Conservation (phyloP, 2,888 invertebrate genomes). For the Campopleginae sp. region DNA sequence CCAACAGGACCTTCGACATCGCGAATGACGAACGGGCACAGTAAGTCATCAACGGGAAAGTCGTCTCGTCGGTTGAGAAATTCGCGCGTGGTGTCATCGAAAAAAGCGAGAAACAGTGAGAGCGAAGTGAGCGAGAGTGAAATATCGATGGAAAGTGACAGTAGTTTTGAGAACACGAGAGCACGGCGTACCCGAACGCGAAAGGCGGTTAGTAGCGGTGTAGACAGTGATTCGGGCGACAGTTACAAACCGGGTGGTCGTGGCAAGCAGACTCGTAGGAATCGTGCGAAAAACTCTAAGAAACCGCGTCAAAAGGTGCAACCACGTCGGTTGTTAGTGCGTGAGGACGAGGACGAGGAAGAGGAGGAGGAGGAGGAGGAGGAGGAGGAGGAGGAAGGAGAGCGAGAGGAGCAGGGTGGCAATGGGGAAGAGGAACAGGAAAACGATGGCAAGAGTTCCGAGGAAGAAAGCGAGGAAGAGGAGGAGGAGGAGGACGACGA, state of each 20-base stretch:
- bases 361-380: slow-evolving; percentile 65
- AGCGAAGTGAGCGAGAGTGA: slow-evolving; percentile 79
- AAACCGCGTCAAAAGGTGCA: slow-evolving; percentile 72
- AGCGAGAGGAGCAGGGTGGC: slow-evolving; percentile 71
- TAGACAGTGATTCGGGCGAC: slow-evolving; percentile 86
- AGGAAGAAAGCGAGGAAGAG: slow-evolving; percentile 65
- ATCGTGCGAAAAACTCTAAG: slow-evolving; percentile 78
- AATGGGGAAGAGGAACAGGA: slow-evolving; percentile 51
- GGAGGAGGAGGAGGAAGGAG: no score
- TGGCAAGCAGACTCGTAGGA: slow-evolving; percentile 79
- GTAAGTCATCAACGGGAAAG: slow-evolving; percentile 72
- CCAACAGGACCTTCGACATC: slow-evolving; percentile 81
- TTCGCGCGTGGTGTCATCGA: slow-evolving; percentile 60
- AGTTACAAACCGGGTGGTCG: slow-evolving; percentile 85
- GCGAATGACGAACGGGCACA: slow-evolving; percentile 79
- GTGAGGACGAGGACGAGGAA: slow-evolving; percentile 74
- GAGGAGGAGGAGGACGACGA: slow-evolving; percentile 68
- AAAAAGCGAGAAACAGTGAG: slow-evolving; percentile 72
- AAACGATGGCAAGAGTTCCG: slow-evolving; percentile 62
- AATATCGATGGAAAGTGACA: slow-evolving; percentile 78
- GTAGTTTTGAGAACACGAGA: slow-evolving; percentile 74
- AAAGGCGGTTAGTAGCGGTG: slow-evolving; percentile 76
- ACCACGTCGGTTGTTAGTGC: slow-evolving; percentile 72
- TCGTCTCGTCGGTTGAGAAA: slow-evolving; percentile 76
- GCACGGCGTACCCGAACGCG: slow-evolving; percentile 76